phyloP scores from a whole-genome alignment of 2,888 invertebrate species.

The Heterodera filipjevi region DNA sequence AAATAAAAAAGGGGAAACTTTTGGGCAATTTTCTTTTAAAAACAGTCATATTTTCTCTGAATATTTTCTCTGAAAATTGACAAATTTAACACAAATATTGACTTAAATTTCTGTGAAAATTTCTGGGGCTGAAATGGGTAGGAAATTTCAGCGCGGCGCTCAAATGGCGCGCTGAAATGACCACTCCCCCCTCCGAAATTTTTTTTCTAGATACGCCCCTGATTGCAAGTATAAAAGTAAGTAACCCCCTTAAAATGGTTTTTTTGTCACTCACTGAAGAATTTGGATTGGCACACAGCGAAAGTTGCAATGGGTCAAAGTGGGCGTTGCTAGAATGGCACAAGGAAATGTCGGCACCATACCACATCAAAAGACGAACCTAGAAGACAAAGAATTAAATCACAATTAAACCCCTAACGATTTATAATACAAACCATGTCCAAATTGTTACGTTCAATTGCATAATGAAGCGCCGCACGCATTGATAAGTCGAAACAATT shows the following conservation, averaged over 20 bases:
- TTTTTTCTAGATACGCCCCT: not conserved
- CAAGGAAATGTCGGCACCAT: constrained; percentile 36
- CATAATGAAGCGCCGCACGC: constrained; percentile 33
- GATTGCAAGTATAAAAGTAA: not conserved
- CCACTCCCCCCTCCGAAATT: too few relatives aligned
- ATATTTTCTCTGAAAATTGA: too few relatives aligned
- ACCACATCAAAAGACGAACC: constrained; percentile 34
- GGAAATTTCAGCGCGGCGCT: too few relatives aligned
- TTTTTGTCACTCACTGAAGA: not conserved
- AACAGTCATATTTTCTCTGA: too few relatives aligned
- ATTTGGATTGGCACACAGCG: constrained; percentile 18
- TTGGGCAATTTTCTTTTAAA: too few relatives aligned
- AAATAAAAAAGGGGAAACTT: too few relatives aligned
- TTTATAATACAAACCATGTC: constrained; percentile 30
- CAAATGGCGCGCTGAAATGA: too few relatives aligned
- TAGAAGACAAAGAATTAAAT: constrained; percentile 5
- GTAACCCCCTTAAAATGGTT: not conserved
- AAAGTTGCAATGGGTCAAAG: constrained; percentile 21
- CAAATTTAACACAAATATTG: too few relatives aligned
- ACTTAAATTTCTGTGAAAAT: too few relatives aligned
- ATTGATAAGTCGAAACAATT: constrained; percentile 28
- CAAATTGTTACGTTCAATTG: constrained; percentile 33
- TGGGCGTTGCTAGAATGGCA: constrained; percentile 20
- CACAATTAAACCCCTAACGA: not conserved
- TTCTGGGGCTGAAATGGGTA: too few relatives aligned